phyloP scores from a whole-genome alignment of 2,113 vertebrate genomes.

The Stictonetta naevosa region DNA sequence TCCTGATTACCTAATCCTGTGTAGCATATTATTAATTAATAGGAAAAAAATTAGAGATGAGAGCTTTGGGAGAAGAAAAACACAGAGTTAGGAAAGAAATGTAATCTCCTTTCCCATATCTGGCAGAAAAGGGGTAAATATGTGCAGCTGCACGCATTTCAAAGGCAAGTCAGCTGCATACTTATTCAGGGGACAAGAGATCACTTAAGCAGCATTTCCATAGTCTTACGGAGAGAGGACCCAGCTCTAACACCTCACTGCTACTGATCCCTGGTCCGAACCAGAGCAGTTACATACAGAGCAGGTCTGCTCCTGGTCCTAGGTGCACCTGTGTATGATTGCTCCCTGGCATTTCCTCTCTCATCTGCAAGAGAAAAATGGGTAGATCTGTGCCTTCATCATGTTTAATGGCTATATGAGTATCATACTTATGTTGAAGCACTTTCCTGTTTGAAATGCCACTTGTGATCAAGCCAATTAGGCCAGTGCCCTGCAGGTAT shows the following conservation, averaged over 20 bases:
- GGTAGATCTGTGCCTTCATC: neutral
- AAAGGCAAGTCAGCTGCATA: constrained; percentile 22
- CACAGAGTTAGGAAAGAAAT: constrained; percentile 20
- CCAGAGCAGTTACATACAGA: neutral
- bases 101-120: constrained; percentile 16
- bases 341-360: neutral
- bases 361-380: neutral
- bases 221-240: neutral
- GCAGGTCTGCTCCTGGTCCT: neutral
- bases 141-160: constrained; percentile 39
- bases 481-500: neutral
- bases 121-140: constrained; percentile 39
- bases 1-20: constrained; percentile 43
- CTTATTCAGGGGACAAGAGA: constrained; percentile 1
- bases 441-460: neutral
- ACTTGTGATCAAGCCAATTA: rapidly evolving
- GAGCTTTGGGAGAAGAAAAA: neutral
- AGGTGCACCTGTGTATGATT: rapidly evolving
- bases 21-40: constrained; percentile 39
- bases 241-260: neutral
- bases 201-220: neutral
- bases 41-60: neutral
- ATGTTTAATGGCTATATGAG: rapidly evolving
- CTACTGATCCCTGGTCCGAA: neutral
- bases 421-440: neutral